Evolutionary conservation across 53 echinoderm and acorn worm genomes (phyloP).

Genomic region (Echinometra lucunter): DNA sequence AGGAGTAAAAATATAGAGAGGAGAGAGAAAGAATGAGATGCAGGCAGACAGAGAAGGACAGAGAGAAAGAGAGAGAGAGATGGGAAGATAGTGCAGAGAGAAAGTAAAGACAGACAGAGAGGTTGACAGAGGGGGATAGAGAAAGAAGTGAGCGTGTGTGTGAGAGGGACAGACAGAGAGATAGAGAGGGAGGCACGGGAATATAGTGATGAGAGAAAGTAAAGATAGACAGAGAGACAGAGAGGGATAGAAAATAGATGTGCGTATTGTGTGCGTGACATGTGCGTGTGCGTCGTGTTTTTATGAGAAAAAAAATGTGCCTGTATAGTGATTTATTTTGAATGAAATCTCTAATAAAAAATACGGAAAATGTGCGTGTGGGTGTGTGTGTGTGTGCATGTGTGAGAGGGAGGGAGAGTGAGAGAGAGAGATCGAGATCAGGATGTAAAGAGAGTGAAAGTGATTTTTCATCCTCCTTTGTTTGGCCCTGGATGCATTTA

Average conservation of each 20-base stretch:
- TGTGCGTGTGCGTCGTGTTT: too few relatives aligned
- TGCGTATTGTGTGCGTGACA: too few relatives aligned
- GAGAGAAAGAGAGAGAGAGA: background rate
- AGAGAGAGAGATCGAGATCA: background rate
- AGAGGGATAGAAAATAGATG: too few relatives aligned
- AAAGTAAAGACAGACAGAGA: background rate
- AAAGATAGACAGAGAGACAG: too few relatives aligned
- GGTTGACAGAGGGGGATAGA: background rate
- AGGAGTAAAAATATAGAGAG: background rate
- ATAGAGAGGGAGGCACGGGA: too few relatives aligned
- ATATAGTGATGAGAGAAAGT: too few relatives aligned
- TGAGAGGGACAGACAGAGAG: background rate
- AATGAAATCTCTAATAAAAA: too few relatives aligned
- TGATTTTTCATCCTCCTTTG: constrained; percentile 52
- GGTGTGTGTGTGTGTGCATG: too few relatives aligned
- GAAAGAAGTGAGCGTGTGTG: background rate
- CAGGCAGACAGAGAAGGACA: background rate
- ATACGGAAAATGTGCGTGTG: too few relatives aligned
- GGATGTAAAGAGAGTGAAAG: constrained; percentile 7
- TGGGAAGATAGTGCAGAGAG: background rate
- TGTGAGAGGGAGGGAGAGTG: too few relatives aligned
- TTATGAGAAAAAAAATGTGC: too few relatives aligned
- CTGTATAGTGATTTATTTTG: too few relatives aligned
- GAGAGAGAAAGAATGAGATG: background rate
- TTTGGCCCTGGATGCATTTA: constrained; percentile 21